Conservation (phyloP, 2,113 vertebrate species). For the Leucopsar rothschildi region DNA sequence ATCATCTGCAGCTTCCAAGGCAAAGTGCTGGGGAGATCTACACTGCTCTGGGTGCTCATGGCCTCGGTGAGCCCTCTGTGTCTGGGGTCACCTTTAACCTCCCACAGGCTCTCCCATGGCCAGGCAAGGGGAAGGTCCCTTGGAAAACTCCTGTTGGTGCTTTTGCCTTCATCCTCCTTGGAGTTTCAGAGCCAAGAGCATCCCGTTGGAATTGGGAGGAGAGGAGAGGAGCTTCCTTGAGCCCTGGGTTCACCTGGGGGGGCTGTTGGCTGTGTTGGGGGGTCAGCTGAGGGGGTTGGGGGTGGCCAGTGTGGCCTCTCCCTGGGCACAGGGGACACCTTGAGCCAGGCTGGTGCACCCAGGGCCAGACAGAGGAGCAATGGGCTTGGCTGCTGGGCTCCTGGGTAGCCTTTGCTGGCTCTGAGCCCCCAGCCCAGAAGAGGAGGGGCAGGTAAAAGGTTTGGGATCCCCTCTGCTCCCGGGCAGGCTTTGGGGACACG, state of each 20-base stretch:
- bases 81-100: not conserved
- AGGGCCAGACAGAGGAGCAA: constrained; percentile 27
- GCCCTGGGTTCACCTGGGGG: not conserved
- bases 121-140: not conserved
- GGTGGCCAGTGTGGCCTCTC: fast-evolving
- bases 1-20: not conserved
- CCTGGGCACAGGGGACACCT: not conserved
- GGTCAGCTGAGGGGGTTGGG: fast-evolving
- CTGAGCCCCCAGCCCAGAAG: not conserved
- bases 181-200: fast-evolving
- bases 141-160: fast-evolving
- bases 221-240: not conserved
- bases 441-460: not conserved
- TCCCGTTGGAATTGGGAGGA: not conserved
- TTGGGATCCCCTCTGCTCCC: not conserved
- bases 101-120: not conserved
- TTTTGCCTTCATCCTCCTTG: fast-evolving
- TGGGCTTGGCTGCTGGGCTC: not conserved
- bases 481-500: not conserved
- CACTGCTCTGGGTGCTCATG: fast-evolving
- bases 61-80: not conserved
- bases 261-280: not conserved
- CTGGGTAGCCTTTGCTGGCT: not conserved
- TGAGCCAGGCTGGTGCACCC: not conserved
- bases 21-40: fast-evolving